Evolutionary conservation across 2,888 invertebrate species (phyloP).

Genomic region (Coremacera marginata): DNA sequence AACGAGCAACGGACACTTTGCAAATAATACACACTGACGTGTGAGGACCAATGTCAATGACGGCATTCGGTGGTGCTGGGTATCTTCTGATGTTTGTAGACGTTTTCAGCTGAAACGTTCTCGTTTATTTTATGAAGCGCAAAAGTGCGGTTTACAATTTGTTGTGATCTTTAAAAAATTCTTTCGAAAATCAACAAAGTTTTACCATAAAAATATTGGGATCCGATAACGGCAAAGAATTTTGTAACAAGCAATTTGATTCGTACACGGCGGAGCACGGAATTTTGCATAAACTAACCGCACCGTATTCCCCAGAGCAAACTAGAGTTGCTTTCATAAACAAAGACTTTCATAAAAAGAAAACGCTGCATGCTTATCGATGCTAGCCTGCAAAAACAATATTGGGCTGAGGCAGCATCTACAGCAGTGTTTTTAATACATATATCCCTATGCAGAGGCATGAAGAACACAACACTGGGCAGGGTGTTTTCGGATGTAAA

Average conservation of each 20-base stretch:
- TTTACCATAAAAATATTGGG: constrained; percentile 32
- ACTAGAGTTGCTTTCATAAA: constrained; percentile 41
- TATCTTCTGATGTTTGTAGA: constrained; percentile 35
- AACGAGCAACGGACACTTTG: constrained; percentile 34
- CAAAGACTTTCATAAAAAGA: constrained; percentile 39
- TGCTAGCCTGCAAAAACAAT: constrained; percentile 27
- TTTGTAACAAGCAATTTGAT: constrained; percentile 31
- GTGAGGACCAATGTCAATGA: constrained; percentile 33
- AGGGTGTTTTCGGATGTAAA: too few species aligned
- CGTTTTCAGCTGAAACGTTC: constrained; percentile 38
- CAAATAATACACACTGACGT: constrained; percentile 40
- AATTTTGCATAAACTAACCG: constrained; percentile 38
- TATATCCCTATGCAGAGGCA: too few species aligned
- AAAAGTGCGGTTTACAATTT: background rate
- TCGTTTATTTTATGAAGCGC: constrained; percentile 20
- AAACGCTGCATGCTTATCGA: constrained; percentile 35
- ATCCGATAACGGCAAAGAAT: constrained; percentile 36
- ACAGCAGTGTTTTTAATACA: constrained; percentile 26
- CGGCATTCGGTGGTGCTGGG: constrained; percentile 32
- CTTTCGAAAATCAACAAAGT: constrained; percentile 27
- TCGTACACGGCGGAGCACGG: constrained; percentile 26
- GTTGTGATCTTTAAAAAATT: constrained; percentile 10
- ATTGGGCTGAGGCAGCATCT: constrained; percentile 31
- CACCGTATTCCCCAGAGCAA: constrained; percentile 39
- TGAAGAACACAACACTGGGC: too few species aligned